Evolutionary conservation across 2,113 vertebrate genomes (phyloP), one percentile per base, ranked within the genome.

Genomic region (Microcebus lehilahytsara): DNA sequence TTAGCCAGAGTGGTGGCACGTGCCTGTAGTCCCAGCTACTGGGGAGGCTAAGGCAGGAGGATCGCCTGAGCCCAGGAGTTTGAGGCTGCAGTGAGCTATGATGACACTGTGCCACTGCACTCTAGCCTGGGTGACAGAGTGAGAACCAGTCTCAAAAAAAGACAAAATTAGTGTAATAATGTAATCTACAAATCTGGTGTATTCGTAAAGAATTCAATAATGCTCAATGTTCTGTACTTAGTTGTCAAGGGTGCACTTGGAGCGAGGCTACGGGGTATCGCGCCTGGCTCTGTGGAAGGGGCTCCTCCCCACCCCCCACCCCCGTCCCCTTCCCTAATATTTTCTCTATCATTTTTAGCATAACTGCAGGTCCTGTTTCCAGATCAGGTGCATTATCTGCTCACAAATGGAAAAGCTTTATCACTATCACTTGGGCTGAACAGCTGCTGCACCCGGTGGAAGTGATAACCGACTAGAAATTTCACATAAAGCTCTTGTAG

Each of bases 241-340:
- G 51, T 56, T 30, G n/a, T n/a, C 58, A 53, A 58, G 56, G 30
- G 66, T 27, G 49, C 66, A 64, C 49, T 19, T 7, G 5, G 34
- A 60, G 51, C 1, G 23, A 75, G 78, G 27, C 42, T 62, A 23
- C 6, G 14, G 53, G 9, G 14, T 0, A 0, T 32, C 42, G 13
- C 1, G 19, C 40, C 58, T 6, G 34, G 51, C 13, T 25, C 56
- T 14, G 34, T 4, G 30, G 27, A 40, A 40, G 3, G 27, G 46
- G 25, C 40, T 62, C n/a, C 58, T 5, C 9, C 0, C 11, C 17
- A 0, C 13, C 37, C 37, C 37, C 37, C 37, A 2, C 1, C 27
- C 3, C 37, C 6, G 60, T 9, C 30, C 17, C 25, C 13, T 30
- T 51, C 17, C 25, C 32, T n/a, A 46, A 20, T 30, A 12, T n/a